Conservation (phyloP, 2,888 invertebrate genomes). For the Tenthredo amoena region DNA sequence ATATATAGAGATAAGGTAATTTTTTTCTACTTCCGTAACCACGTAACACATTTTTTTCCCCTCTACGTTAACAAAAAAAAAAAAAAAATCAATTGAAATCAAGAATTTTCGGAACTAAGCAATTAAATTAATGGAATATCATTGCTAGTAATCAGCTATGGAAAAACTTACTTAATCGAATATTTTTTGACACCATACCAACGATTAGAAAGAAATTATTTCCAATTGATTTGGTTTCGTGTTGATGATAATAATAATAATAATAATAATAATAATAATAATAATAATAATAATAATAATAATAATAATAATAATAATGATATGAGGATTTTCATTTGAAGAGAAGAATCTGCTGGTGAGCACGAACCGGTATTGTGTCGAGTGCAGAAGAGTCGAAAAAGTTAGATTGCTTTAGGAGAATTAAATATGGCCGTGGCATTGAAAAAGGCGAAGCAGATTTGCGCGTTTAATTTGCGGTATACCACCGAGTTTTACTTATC, state of each 20-base stretch:
- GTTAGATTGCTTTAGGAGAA: conserved; percentile 26
- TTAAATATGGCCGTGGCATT: conserved; percentile 35
- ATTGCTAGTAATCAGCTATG: no score
- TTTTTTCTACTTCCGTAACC: no score
- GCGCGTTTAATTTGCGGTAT: conserved; percentile 16
- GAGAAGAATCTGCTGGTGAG: neutral
- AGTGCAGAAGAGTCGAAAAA: conserved; percentile 19
- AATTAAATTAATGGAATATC: no score
- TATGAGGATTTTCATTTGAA: neutral
- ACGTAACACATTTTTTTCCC: no score
- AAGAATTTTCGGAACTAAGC: no score
- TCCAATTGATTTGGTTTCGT: neutral
- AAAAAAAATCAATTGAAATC: no score
- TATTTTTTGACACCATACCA: no score
- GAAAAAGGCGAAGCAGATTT: neutral
- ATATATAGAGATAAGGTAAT: no score
- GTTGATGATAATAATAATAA: neutral
- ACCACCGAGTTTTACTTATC: conserved; percentile 8
- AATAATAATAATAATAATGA: neutral
- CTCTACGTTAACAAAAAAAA: no score
- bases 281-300: neutral
- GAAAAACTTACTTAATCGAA: no score
- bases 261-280: neutral
- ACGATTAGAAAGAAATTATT: no score
- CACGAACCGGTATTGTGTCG: neutral